Conservation (phyloP, 2,888 invertebrate genomes). For the Polyommatus iphigenia region DNA sequence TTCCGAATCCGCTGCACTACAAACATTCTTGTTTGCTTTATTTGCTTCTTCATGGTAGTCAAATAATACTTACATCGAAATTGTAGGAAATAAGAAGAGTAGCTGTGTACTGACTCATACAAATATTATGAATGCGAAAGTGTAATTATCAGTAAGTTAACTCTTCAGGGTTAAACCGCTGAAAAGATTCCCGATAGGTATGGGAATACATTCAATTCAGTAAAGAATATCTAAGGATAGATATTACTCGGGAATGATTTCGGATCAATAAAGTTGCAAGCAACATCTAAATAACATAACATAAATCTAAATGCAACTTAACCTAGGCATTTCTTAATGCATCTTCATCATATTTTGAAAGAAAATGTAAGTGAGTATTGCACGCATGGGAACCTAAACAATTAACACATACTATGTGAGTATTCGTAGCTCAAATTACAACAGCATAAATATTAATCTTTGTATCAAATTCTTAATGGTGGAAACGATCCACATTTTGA, state of each 20-base stretch:
- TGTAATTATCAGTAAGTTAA: too few relatives aligned
- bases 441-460: slow-evolving; percentile 21
- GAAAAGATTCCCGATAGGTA: too few relatives aligned
- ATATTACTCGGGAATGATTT: not conserved
- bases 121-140: too few relatives aligned
- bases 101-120: not conserved
- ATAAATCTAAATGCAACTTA: not conserved
- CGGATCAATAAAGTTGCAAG: not conserved
- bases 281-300: not conserved
- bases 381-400: slow-evolving; percentile 25
- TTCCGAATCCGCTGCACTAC: not conserved
- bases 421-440: slow-evolving; percentile 25
- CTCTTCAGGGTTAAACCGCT: too few relatives aligned
- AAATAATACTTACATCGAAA: not conserved
- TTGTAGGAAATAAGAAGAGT: not conserved
- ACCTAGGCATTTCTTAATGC: not conserved
- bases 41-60: not conserved
- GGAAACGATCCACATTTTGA: slow-evolving; percentile 24
- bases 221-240: too few relatives aligned
- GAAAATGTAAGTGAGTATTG: slow-evolving; percentile 17
- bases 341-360: not conserved
- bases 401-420: slow-evolving; percentile 22
- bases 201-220: too few relatives aligned
- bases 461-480: slow-evolving; percentile 28
- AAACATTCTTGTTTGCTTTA: not conserved